Conservation (phyloP, 2,113 vertebrate species). For the Sorex araneus region DNA sequence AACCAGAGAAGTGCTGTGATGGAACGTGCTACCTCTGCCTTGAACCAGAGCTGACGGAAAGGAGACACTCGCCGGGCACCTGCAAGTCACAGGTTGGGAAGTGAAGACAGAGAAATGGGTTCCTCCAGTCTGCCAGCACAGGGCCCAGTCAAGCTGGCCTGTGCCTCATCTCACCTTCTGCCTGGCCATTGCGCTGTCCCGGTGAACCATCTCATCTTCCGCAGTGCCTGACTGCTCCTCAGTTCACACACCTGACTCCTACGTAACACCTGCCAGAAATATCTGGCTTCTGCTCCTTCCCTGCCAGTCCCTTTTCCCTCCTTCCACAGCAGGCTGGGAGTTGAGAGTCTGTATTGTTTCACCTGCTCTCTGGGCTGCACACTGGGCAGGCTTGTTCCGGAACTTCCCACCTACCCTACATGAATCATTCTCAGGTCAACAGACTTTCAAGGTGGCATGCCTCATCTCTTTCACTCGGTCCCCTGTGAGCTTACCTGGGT, state of each 20-base stretch:
- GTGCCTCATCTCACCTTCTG: neutral
- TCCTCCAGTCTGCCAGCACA: neutral
- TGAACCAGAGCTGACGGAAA: neutral
- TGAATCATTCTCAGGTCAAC: neutral
- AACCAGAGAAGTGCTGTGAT: neutral
- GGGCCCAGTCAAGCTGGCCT: neutral
- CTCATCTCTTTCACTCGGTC: neutral
- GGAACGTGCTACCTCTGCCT: neutral
- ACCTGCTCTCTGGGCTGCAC: neutral
- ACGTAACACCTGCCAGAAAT: neutral
- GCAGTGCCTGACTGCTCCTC: neutral
- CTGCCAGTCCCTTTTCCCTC: constrained; percentile 3
- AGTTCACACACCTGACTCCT: neutral
- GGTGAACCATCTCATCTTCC: neutral
- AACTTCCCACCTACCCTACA: neutral
- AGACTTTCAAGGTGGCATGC: neutral
- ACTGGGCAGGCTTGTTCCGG: neutral
- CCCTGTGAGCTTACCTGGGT: neutral
- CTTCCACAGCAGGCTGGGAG: neutral
- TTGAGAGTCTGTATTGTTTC: neutral
- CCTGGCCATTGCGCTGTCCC: rapidly evolving
- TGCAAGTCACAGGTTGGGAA: neutral
- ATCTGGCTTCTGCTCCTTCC: neutral
- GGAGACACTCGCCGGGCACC: neutral
- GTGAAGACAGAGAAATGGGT: neutral